Conservation (phyloP, 2,113 vertebrate genomes). For the Planiliza haematocheilus region DNA sequence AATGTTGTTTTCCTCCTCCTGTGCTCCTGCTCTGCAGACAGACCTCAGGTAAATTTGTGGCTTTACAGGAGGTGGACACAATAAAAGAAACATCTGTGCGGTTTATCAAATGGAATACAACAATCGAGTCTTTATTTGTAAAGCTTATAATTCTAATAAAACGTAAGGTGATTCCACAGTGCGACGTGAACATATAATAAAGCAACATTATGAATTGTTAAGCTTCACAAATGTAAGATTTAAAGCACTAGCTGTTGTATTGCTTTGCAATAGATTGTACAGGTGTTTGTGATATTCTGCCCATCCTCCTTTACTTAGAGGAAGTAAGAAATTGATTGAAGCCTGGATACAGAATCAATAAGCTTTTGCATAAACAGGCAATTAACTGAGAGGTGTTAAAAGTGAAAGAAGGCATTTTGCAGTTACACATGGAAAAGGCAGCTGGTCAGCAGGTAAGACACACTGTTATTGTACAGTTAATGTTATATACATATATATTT, state of each 20-base stretch:
- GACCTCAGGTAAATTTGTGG: conserved; percentile 51
- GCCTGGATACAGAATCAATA: conserved; percentile 9
- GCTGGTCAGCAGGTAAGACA: too few relatives aligned
- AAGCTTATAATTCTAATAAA: not conserved
- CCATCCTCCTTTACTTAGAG: not conserved
- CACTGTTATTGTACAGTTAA: too few relatives aligned
- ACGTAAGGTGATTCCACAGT: not conserved
- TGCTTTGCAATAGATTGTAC: conserved; percentile 22
- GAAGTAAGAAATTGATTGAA: too few relatives aligned
- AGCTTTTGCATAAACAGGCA: conserved; percentile 12
- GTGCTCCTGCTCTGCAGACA: conserved; percentile 53
- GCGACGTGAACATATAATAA: not conserved
- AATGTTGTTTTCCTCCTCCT: conserved; percentile 8
- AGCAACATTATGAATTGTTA: conserved; percentile 9
- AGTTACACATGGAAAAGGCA: too few relatives aligned
- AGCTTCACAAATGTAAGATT: conserved; percentile 39
- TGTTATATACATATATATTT: too few relatives aligned
- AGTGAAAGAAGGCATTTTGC: not conserved
- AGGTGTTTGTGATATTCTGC: conserved; percentile 30
- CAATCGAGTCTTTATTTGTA: conserved; percentile 28
- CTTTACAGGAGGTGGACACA: conserved; percentile 9
- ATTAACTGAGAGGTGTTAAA: conserved; percentile 1
- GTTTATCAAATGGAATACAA: conserved; percentile 17
- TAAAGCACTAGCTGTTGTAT: conserved; percentile 26
- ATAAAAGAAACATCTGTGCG: conserved; percentile 9